Percentiles rank a stretch among this genome's conserved stretches.
These are phyloP conservation scores for Caenorhabditis becei DNA, from an alignment of 2,888 invertebrate species.

Conservation along the genomic window DNA sequence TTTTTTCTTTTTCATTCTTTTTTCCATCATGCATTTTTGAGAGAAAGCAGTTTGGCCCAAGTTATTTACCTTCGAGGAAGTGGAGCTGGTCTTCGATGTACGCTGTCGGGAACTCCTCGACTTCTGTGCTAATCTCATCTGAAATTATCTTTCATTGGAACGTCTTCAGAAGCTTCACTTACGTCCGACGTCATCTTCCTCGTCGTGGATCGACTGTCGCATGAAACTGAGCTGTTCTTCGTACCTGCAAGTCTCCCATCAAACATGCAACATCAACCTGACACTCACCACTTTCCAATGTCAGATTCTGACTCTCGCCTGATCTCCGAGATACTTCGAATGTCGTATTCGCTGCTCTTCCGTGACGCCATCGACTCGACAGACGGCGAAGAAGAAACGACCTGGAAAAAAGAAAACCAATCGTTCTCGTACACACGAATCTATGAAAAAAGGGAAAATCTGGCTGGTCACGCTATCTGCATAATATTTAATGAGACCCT, in stretches of 20 bases:
- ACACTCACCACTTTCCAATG: constrained; percentile 56
- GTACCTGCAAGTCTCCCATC: constrained; percentile 59
- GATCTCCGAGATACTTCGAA: constrained; percentile 57
- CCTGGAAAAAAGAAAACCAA: constrained; percentile 9
- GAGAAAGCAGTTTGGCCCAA: background rate
- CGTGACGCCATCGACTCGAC: constrained; percentile 54
- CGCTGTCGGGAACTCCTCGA: constrained; percentile 46
- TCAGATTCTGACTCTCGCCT: constrained; percentile 51
- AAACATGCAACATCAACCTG: background rate
- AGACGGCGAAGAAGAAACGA: constrained; percentile 34
- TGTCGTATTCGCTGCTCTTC: constrained; percentile 57
- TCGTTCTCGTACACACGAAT: constrained; percentile 12
- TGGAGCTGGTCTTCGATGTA: constrained; percentile 57
- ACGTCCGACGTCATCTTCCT: constrained; percentile 59
- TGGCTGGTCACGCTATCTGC: constrained; percentile 56
- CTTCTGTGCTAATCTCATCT: constrained; percentile 46
- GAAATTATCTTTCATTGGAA: background rate
- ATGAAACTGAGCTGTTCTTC: constrained; percentile 73
- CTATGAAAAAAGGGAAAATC: constrained; percentile 24
- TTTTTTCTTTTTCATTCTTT: too few relatives aligned
- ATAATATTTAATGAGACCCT: constrained; percentile 45
- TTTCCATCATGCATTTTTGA: constrained; percentile 36
- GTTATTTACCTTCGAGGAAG: constrained; percentile 29
- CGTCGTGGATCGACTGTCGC: constrained; percentile 71
- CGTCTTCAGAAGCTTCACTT: background rate